Evolutionary conservation across 2,888 invertebrate genomes (phyloP), one percentile per base, ranked within the genome.

Genomic region (Pristionchus japonicus): DNA sequence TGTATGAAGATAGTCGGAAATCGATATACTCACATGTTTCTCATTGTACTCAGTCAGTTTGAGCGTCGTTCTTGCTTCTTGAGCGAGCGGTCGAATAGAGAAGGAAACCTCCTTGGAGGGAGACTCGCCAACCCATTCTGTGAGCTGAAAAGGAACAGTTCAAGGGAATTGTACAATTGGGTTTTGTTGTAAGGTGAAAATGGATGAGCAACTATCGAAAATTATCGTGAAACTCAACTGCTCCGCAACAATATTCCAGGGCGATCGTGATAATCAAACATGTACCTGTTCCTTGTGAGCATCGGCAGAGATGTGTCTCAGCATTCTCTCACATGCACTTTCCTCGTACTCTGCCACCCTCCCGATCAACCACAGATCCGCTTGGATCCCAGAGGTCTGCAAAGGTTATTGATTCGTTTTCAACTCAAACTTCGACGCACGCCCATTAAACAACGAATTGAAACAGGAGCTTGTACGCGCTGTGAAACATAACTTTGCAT

Each of bases 101-200:
- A 91, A 91, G 27, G 89, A 89, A 11, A 90, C 89, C 49, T 89
- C 90, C 57, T 88, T 80, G 17, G 86, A 85, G 9, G 91, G 91
- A 17, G 61, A 34, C 40, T 88, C 89, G 31, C 88, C 86, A n/a
- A 91, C 85, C 91, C 91, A 91, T 84, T 91, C 91, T 23, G 89
- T 88, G 43, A 91, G 85, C 89, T 90, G 86, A 15, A 77, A 47
- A 27, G 34, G 15, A 1, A 31, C 15, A 67, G 31, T 34, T 67
- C 3, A 64, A 64, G 6, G 11, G 27, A 27, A 31, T 31, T 9
- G n/a, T 4, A 31, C n/a, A 31, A 64, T 23, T 17, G 57, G 57
- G 20, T 57, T 20, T 4, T 17, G 23, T 9, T 23, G n/a, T 6
- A n/a, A 57, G 57, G 57, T 4, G n/a, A n/a, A n/a, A n/a, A n/a